phyloP scores from a whole-genome alignment of 2,113 vertebrate genomes.

The Ceyx melanurus region DNA sequence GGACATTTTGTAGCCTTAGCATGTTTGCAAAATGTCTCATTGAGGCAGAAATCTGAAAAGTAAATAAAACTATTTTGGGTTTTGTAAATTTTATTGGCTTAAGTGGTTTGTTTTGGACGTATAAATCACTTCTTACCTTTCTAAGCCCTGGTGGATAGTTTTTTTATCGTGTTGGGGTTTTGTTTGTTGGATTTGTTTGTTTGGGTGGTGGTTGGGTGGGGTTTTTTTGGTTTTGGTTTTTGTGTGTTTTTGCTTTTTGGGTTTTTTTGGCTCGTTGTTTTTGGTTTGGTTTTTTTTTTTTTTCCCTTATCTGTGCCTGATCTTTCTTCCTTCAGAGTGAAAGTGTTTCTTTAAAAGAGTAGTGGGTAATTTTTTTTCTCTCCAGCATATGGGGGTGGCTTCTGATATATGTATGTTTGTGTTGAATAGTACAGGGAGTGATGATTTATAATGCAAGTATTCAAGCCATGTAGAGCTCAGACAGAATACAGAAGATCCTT shows the following conservation, averaged over 20 bases:
- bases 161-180: not conserved
- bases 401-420: not conserved
- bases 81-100: constrained; percentile 70
- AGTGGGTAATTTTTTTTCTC: not conserved
- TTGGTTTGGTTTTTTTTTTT: not conserved
- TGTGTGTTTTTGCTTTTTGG: too few species aligned
- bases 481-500: not conserved
- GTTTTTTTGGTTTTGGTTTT: too few species aligned
- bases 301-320: not conserved
- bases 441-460: not conserved
- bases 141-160: not conserved
- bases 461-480: not conserved
- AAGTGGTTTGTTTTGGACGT: constrained; percentile 38
- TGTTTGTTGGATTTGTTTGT: not conserved
- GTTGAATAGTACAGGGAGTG: not conserved
- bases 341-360: not conserved
- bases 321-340: not conserved
- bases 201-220: too few species aligned
- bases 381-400: not conserved
- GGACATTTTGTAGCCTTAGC: constrained; percentile 88
- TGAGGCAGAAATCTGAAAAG: constrained; percentile 74
- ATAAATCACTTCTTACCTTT: not conserved
- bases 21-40: constrained; percentile 87
- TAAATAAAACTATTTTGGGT: constrained; percentile 90
- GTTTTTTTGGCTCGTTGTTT: too few species aligned